Conservation (phyloP, 2,797 vertebrate genomes). For the Neostethus bicornis region DNA sequence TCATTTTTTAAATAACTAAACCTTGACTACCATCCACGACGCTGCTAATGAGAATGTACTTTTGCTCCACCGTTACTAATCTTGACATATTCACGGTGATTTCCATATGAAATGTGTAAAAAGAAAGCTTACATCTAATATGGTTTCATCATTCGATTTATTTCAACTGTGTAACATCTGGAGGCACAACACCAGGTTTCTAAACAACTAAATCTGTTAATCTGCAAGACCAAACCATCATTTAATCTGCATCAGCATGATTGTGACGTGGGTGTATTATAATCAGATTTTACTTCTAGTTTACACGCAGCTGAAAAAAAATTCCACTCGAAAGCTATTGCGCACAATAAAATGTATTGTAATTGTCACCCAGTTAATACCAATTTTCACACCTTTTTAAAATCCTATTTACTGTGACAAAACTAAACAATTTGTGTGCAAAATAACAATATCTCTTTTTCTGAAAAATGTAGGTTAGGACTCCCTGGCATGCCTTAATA, state of each 20-base stretch:
- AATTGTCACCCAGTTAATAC: background rate
- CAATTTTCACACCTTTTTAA: slow-evolving; percentile 21
- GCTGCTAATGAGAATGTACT: background rate
- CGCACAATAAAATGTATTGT: background rate
- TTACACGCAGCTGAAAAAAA: background rate
- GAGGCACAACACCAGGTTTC: background rate
- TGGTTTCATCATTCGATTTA: background rate
- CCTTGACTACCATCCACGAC: background rate
- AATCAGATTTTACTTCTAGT: background rate
- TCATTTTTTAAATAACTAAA: background rate
- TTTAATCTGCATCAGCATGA: background rate
- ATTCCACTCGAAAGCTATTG: slow-evolving; percentile 14
- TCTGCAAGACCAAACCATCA: background rate
- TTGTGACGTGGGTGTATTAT: background rate
- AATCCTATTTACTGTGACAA: slow-evolving; percentile 17
- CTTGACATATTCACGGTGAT: background rate
- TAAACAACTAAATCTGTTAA: background rate
- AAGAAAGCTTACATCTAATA: background rate
- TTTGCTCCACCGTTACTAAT: background rate
- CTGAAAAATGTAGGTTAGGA: too few relatives aligned
- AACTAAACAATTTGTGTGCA: slow-evolving; percentile 18
- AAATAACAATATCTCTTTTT: slow-evolving; percentile 26
- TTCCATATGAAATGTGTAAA: background rate
- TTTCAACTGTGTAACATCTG: slow-evolving; percentile 1
- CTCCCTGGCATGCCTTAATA: too few relatives aligned